A percentile compares a stretch with the other conserved stretches of the same genome.
Conservation (phyloP, 2,797 vertebrate genomes). For the Megaceryle alcyon region DNA sequence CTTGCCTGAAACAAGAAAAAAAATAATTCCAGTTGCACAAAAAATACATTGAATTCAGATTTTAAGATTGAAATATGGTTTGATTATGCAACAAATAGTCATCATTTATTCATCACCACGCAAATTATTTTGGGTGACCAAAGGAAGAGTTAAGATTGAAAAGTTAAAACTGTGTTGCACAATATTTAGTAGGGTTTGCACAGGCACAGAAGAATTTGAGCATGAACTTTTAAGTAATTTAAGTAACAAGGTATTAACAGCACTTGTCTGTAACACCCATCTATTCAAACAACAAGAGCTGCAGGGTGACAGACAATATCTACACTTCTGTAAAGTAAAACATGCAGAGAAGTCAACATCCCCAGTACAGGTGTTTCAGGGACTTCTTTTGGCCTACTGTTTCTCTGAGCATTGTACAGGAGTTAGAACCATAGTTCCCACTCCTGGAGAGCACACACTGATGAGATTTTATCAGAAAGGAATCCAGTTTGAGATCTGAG, state of each 20-base stretch:
- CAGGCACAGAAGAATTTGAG: neutral
- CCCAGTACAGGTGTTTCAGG: neutral
- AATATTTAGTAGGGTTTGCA: neutral
- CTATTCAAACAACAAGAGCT: neutral
- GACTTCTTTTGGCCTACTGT: neutral
- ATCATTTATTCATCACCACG: neutral
- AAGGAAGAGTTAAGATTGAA: neutral
- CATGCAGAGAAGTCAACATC: neutral
- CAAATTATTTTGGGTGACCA: neutral
- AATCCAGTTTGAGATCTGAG: neutral
- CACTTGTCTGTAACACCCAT: fast-evolving
- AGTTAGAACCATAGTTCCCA: neutral
- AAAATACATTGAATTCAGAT: neutral
- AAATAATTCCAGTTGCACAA: neutral
- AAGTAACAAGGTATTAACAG: neutral
- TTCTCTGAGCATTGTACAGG: neutral
- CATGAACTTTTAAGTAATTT: neutral
- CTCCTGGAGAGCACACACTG: neutral
- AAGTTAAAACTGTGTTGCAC: neutral
- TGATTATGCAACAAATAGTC: neutral
- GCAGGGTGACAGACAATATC: neutral
- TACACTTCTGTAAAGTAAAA: neutral
- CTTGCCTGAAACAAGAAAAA: neutral
- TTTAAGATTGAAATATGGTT: neutral
- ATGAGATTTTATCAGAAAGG: neutral